phyloP scores from a whole-genome alignment of 2,888 invertebrate species.

The Willowsia nigromaculata region DNA sequence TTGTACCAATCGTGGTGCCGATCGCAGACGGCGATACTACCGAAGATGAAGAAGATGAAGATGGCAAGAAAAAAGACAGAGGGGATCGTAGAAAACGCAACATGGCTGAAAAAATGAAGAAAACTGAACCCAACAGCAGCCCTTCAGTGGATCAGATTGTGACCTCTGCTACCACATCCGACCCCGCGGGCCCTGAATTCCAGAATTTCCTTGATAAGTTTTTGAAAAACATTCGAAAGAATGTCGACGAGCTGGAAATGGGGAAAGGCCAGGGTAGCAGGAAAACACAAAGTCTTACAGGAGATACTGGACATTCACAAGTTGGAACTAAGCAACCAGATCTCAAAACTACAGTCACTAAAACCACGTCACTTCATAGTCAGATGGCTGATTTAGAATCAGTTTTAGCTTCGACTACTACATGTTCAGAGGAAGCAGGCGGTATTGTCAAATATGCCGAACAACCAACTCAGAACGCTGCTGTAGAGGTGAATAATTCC shows the following conservation, averaged over 20 bases:
- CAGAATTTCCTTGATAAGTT: slow-evolving; percentile 5
- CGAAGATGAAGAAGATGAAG: slow-evolving; percentile 17
- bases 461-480: too few relatives aligned
- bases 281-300: not conserved
- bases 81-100: too few relatives aligned
- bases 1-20: not conserved
- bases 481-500: too few relatives aligned
- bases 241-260: not conserved
- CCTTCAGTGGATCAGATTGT: too few relatives aligned
- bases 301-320: not conserved
- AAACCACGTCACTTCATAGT: too few relatives aligned
- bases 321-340: not conserved
- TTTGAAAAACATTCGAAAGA: not conserved
- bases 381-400: too few relatives aligned
- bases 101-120: not conserved
- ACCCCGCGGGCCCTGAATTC: not conserved
- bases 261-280: not conserved
- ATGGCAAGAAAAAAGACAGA: not conserved
- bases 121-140: not conserved
- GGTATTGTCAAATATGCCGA: too few relatives aligned
- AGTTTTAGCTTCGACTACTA: too few relatives aligned
- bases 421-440: too few relatives aligned
- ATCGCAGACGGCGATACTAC: slow-evolving; percentile 5
- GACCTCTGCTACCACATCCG: not conserved
- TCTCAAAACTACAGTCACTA: too few relatives aligned